Percentiles rank a stretch among this genome's conserved stretches.
These are phyloP conservation scores for Tricholaema leucomelas DNA, from an alignment of 2,113 vertebrate species.

Conservation along the genomic window DNA sequence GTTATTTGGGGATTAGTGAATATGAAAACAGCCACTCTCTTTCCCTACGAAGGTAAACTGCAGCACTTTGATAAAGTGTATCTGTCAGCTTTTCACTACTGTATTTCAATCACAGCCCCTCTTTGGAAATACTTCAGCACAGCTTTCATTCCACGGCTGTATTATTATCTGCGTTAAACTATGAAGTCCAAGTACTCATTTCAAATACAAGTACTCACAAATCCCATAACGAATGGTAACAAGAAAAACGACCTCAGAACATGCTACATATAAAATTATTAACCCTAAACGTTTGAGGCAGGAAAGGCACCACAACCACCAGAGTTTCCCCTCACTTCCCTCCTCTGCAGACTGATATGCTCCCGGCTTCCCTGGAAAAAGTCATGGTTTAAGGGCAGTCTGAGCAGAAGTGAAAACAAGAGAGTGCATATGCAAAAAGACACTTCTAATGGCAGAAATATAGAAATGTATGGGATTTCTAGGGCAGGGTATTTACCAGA, in stretches of 20 bases:
- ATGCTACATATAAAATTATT: background rate
- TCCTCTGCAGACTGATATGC: background rate
- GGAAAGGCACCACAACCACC: background rate
- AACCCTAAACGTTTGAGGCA: background rate
- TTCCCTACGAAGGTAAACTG: constrained; percentile 39
- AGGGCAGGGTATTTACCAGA: background rate
- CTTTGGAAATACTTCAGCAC: constrained; percentile 40
- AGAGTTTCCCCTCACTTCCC: background rate
- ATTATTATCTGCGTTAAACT: constrained; percentile 24
- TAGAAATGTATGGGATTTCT: background rate
- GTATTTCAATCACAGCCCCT: constrained; percentile 36
- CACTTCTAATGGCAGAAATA: background rate
- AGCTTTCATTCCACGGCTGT: constrained; percentile 10
- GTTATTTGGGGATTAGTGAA: constrained; percentile 78
- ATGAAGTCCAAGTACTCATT: constrained; percentile 4
- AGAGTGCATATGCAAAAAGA: background rate
- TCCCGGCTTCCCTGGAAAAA: background rate
- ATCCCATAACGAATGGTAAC: background rate
- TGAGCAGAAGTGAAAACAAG: background rate
- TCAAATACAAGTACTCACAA: background rate
- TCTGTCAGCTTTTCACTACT: constrained; percentile 34
- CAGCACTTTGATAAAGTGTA: constrained; percentile 56
- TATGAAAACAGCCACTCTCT: constrained; percentile 60
- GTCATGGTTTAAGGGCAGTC: background rate
- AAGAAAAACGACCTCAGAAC: background rate